Evolutionary conservation across 2,797 vertebrate species (phyloP).

Genomic region (Anas bahamensis): DNA sequence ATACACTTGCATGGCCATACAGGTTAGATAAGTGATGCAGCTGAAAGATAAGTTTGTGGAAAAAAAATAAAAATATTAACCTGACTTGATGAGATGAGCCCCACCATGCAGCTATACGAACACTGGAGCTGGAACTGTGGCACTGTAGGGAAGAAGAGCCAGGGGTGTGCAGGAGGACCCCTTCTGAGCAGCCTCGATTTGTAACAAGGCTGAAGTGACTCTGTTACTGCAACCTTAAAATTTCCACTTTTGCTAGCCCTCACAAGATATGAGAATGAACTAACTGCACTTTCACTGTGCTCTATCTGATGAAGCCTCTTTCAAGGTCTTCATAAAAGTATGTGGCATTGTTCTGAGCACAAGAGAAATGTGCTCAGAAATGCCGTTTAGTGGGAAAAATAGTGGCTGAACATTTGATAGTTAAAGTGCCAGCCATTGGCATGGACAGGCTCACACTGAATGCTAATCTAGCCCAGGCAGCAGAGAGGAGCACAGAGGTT

Average conservation of each 20-base stretch:
- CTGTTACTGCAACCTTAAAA: neutral
- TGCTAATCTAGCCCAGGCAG: neutral
- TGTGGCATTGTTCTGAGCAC: neutral
- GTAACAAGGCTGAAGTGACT: neutral
- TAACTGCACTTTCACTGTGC: neutral
- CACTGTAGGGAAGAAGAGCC: neutral
- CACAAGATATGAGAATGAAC: neutral
- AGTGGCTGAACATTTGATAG: neutral
- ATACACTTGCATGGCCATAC: neutral
- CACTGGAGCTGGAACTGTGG: neutral
- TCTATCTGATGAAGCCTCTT: conserved; percentile 19
- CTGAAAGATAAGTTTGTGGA: neutral
- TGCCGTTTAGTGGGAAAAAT: neutral
- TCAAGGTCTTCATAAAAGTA: neutral
- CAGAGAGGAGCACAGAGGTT: neutral
- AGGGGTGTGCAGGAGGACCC: neutral
- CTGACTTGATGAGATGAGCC: neutral
- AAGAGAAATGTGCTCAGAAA: neutral
- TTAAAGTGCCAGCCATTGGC: neutral
- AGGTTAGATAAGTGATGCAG: neutral
- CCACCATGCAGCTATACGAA: neutral
- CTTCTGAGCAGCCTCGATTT: neutral
- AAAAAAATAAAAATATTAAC: fast-evolving
- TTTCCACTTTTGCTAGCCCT: neutral
- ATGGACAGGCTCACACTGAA: neutral